phyloP scores from a whole-genome alignment of 2,113 vertebrate species.

The Excalfactoria chinensis region DNA sequence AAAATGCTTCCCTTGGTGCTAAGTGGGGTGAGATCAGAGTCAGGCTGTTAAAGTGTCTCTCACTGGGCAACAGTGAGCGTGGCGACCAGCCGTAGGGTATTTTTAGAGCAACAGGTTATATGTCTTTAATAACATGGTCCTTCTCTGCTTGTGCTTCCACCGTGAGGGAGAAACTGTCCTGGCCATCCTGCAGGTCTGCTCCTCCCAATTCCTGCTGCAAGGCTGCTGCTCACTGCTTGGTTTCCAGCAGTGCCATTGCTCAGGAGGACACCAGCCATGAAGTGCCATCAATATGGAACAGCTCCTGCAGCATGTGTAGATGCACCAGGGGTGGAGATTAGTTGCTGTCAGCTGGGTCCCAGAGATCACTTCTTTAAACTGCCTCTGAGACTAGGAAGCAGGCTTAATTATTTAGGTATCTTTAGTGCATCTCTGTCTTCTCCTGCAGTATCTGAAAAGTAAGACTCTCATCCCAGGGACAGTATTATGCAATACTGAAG shows the following conservation, averaged over 20 bases:
- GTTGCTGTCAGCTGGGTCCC: background rate
- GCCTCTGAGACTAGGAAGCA: constrained; percentile 14
- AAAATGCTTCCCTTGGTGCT: rapidly evolving
- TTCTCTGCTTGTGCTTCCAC: rapidly evolving
- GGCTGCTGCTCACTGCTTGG: background rate
- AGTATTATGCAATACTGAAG: background rate
- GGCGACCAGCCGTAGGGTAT: background rate
- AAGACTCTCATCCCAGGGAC: background rate
- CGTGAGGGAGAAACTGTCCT: background rate
- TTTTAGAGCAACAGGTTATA: background rate
- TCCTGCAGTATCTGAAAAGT: constrained; percentile 14
- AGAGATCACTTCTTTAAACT: constrained; percentile 29
- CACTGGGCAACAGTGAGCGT: rapidly evolving
- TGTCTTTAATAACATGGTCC: rapidly evolving
- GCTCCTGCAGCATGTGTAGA: background rate
- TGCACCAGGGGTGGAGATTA: background rate
- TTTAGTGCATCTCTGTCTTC: constrained; percentile 31
- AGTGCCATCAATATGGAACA: background rate
- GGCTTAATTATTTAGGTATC: constrained; percentile 72
- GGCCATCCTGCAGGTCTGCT: background rate
- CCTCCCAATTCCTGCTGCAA: background rate
- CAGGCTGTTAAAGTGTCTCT: background rate
- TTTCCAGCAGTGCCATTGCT: background rate
- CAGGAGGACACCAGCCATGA: background rate
- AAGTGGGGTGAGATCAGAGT: background rate